phyloP scores from a whole-genome alignment of 2,888 invertebrate genomes.

The Pterostichus niger region DNA sequence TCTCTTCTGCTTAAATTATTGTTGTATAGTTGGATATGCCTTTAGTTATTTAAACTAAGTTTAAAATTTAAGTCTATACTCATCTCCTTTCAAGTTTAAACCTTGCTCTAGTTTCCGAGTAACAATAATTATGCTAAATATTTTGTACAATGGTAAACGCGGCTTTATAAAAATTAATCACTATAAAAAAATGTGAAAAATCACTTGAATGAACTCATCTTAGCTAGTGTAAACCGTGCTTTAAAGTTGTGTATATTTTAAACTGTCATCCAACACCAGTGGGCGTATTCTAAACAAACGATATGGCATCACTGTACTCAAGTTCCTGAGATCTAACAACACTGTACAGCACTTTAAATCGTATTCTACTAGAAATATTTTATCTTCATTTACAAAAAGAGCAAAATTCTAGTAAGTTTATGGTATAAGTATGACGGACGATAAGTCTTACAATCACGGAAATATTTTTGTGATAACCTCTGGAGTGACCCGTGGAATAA shows the following conservation, averaged over 20 bases:
- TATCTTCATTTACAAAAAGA: slow-evolving; percentile 22
- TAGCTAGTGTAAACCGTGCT: slow-evolving; percentile 3
- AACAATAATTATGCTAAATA: too few species aligned
- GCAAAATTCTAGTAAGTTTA: background rate
- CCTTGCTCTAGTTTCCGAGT: too few species aligned
- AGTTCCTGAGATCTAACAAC: slow-evolving; percentile 7
- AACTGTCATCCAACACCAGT: slow-evolving; percentile 44
- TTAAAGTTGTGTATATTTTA: slow-evolving; percentile 10
- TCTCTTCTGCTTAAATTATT: too few species aligned
- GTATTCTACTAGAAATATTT: slow-evolving; percentile 36
- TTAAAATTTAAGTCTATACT: too few species aligned
- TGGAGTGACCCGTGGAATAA: background rate
- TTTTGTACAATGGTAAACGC: too few species aligned
- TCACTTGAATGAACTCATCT: slow-evolving; percentile 4
- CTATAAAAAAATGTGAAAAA: background rate
- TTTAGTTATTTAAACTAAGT: too few species aligned
- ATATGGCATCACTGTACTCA: background rate
- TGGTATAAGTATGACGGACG: background rate
- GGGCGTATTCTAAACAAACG: slow-evolving; percentile 40
- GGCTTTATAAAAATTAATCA: too few species aligned
- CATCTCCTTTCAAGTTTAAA: too few species aligned
- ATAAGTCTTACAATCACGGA: slow-evolving; percentile 3
- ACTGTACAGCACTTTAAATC: background rate
- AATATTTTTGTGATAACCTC: slow-evolving; percentile 26
- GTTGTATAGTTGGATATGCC: too few species aligned